phyloP scores from a whole-genome alignment of 1,140 invertebrate species.

The Tetragonula clypearis region DNA sequence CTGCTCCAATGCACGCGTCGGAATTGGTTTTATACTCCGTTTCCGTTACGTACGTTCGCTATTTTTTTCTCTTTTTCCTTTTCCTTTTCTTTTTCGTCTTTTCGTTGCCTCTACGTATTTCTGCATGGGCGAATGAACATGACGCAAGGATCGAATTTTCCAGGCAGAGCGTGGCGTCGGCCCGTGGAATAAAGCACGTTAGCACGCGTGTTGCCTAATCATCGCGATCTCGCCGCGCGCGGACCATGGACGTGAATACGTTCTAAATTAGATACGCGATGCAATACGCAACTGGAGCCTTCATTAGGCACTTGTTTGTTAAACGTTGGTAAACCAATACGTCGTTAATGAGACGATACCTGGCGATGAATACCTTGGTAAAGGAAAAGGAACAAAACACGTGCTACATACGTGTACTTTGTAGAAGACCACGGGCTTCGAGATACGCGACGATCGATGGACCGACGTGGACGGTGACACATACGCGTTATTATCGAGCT shows the following conservation, averaged over 20 bases:
- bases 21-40: not conserved
- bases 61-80: not conserved
- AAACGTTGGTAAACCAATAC: constrained; percentile 31
- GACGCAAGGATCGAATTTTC: not conserved
- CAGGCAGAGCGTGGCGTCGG: not conserved
- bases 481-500: not conserved
- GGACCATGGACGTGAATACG: constrained; percentile 13
- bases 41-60: not conserved
- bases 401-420: not conserved
- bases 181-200: constrained; percentile 6
- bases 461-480: not conserved
- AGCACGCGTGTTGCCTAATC: constrained; percentile 21
- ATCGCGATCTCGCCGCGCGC: constrained; percentile 16
- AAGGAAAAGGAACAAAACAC: not conserved
- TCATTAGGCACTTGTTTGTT: constrained; percentile 48
- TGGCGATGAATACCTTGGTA: not conserved
- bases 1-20: not conserved
- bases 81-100: too few relatives aligned
- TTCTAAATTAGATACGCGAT: constrained; percentile 40
- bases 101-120: not conserved
- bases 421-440: not conserved
- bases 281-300: constrained; percentile 18
- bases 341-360: constrained; percentile 41
- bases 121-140: too few relatives aligned
- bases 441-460: not conserved